These are phyloP conservation scores for Psephotus haematonotus DNA, from an alignment of 2,113 vertebrate species.

Conservation along the genomic window DNA sequence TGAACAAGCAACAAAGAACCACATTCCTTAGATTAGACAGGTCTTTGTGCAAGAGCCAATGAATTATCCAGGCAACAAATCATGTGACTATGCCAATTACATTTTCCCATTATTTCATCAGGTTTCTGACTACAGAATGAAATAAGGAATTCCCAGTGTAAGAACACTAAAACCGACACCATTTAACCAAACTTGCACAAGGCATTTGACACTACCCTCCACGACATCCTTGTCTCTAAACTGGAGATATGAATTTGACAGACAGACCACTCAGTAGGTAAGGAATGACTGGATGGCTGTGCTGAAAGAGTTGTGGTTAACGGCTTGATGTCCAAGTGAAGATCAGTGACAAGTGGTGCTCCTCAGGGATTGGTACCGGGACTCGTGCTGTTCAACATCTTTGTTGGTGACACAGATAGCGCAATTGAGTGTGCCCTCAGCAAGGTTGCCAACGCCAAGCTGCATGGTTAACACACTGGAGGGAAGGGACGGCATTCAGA, in stretches of 20 bases:
- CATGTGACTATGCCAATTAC: background rate
- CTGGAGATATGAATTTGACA: background rate
- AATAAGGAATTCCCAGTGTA: background rate
- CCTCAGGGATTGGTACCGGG: background rate
- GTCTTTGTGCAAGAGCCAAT: slow-evolving; percentile 8
- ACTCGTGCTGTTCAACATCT: background rate
- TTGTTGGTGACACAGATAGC: background rate
- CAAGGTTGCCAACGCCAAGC: background rate
- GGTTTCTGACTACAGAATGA: background rate
- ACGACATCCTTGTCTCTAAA: background rate
- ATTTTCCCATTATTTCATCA: background rate
- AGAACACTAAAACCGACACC: background rate
- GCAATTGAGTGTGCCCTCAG: background rate
- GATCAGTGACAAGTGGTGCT: background rate
- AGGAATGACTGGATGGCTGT: background rate
- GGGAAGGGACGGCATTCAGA: background rate
- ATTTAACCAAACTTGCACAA: background rate
- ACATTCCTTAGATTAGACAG: background rate
- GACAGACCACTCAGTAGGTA: background rate
- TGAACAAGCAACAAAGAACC: background rate
- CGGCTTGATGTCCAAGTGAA: background rate
- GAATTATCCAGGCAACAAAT: background rate
- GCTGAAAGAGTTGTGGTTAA: background rate
- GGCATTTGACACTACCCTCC: background rate
- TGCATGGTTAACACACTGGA: background rate